Base-by-base conservation (phyloP, 1,140 invertebrate species). In the Pachypsylla venusta region DNA sequence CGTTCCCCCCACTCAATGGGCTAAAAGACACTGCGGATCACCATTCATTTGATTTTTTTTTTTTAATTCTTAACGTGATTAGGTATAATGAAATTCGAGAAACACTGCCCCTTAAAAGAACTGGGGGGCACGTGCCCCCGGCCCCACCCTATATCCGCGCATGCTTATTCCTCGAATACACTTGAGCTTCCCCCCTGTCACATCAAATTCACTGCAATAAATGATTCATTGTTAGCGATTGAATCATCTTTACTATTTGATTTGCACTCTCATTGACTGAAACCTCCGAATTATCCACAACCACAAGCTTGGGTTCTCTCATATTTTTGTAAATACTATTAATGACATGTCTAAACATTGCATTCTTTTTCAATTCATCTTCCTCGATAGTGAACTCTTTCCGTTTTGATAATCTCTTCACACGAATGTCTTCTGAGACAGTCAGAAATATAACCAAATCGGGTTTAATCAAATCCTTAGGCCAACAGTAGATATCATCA, bases 391-490 rank as follows among this genome's bases (percentile, higher is more conserved):
- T 64, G 19, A 56, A 42, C 7, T n/a, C 27, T 40, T 62, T 64
- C n/a, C 69, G 30, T 16, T 61, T 58, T 3, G 61, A 58, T 39
- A 68, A 63, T 39, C 69, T 55, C 20, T 62, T 30, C 54, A 59
- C 24, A 14, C 69, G 60, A 22, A 63, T 62, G 28, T 65, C 55
- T 59, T 70, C 69, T 53, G 58, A 66, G 0, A 70, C 67, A n/a
- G 63, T 53, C 3, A 70, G 61, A 25, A 65, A 68, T 13, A 68
- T 40, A 20, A 70, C 65, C 16, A 64, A 22, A 59, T 70, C 65
- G 7, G 72, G 72, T 64, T 69, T 65, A 12, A 73, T 61, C 13
- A 74, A 61, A 64, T 74, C 72, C 1, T 53, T 56, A 1, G 72
- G 72, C 72, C 72, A 74, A 2, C 59, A 26, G 57, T 70, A 70